A percentile compares a stretch with the other conserved stretches of the same genome.
Evolutionary conservation across 2,113 vertebrate species (phyloP).

Genomic region (Aythya baeri): DNA sequence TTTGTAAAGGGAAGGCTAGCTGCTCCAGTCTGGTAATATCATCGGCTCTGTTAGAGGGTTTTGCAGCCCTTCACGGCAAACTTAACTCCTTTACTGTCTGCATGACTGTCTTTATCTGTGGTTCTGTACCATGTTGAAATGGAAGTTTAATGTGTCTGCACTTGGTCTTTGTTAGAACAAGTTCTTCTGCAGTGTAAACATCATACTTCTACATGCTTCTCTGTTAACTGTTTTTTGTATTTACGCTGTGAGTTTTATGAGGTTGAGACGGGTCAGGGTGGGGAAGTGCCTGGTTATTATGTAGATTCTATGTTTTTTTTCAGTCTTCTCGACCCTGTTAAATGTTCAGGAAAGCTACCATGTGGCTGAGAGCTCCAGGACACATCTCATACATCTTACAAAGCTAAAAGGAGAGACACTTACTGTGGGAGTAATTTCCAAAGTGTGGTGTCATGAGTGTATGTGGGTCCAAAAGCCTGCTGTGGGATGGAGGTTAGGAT

Average conservation of each 20-base stretch:
- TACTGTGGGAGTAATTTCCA: neutral
- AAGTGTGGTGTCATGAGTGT: neutral
- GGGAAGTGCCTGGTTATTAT: neutral
- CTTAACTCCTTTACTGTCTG: neutral
- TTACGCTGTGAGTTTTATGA: neutral
- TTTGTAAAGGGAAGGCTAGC: neutral
- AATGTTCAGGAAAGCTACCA: neutral
- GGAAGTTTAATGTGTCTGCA: neutral
- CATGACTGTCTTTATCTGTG: neutral
- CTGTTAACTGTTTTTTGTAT: neutral
- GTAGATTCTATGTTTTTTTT: neutral
- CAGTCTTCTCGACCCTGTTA: accelerated
- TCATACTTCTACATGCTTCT: neutral
- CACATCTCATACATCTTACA: neutral
- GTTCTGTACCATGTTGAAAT: neutral
- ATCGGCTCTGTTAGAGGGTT: neutral
- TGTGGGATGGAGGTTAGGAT: neutral
- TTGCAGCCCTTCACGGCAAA: neutral
- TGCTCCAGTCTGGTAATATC: neutral
- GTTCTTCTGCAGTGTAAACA: neutral
- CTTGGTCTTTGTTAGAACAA: neutral
- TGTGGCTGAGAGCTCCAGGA: neutral
- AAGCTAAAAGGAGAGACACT: neutral
- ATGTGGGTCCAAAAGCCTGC: neutral
- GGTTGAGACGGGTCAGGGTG: neutral